phyloP scores from a whole-genome alignment of 2,888 invertebrate species.

The Plebejus argus region DNA sequence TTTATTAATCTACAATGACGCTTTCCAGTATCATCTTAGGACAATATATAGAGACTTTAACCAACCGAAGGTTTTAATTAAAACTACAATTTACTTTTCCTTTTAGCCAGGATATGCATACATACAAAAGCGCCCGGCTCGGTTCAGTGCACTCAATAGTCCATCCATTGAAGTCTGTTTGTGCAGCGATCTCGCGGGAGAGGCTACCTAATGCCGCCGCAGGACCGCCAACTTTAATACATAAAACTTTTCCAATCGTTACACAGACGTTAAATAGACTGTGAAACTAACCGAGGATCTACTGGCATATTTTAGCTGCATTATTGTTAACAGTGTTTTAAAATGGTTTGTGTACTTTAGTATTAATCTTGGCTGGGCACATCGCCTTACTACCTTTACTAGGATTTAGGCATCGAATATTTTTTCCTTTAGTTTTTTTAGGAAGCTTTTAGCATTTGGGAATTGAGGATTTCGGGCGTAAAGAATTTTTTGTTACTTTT shows the following conservation, averaged over 20 bases:
- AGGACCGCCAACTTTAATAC: conserved; percentile 15
- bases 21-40: neutral
- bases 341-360: neutral
- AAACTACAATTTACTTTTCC: neutral
- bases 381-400: no score
- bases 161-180: conserved; percentile 23
- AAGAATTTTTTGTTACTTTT: neutral
- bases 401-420: neutral
- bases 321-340: neutral
- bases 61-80: neutral
- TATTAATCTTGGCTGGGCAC: neutral
- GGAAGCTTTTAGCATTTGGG: neutral
- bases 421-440: neutral
- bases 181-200: conserved; percentile 10
- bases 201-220: conserved; percentile 13
- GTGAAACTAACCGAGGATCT: conserved; percentile 11
- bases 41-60: neutral
- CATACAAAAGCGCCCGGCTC: conserved; percentile 6
- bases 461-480: neutral
- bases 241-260: conserved; percentile 29
- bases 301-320: neutral
- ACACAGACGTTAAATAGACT: conserved; percentile 14
- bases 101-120: neutral
- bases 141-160: conserved; percentile 18
- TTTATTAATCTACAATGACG: neutral